Evolutionary conservation across 2,888 invertebrate species (phyloP).

Genomic region (Nebria salina): DNA sequence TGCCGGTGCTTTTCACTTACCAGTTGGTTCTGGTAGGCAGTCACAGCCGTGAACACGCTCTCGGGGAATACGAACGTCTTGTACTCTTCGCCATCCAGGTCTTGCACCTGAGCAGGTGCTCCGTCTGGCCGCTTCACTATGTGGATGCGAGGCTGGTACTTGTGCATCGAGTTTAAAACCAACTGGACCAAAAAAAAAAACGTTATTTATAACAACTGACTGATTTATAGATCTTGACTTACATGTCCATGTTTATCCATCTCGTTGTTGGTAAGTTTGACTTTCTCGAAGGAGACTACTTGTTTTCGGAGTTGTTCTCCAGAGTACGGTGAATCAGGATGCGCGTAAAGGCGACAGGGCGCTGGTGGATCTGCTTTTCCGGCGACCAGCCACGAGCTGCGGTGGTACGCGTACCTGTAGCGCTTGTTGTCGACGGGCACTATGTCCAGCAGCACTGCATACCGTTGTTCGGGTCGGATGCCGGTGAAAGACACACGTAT

Average conservation of each 20-base stretch:
- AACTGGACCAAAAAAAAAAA: constrained; percentile 67
- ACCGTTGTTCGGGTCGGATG: constrained; percentile 82
- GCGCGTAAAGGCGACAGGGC: constrained; percentile 91
- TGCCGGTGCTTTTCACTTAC: constrained; percentile 65
- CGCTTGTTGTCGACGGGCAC: constrained; percentile 97
- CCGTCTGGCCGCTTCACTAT: constrained; percentile 75
- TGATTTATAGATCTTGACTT: constrained; percentile 60
- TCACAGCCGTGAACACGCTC: constrained; percentile 86
- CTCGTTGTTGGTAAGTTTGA: constrained; percentile 98
- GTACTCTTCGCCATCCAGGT: constrained; percentile 78
- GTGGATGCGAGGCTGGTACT: constrained; percentile 84
- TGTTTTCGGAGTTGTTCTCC: constrained; percentile 96
- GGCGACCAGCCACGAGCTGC: constrained; percentile 97
- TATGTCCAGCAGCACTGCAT: constrained; percentile 95
- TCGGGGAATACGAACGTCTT: constrained; percentile 84
- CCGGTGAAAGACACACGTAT: constrained; percentile 93
- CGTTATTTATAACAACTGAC: neutral
- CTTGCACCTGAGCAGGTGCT: constrained; percentile 68
- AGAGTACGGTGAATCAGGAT: constrained; percentile 96
- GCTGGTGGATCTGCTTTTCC: constrained; percentile 98
- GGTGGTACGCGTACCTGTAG: constrained; percentile 97
- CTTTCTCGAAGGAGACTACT: constrained; percentile 97
- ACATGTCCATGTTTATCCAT: constrained; percentile 97
- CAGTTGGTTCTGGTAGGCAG: constrained; percentile 88
- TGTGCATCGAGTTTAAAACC: constrained; percentile 86